Evolutionary conservation across 2,888 invertebrate genomes (phyloP).

Genomic region (Coleophora deauratella): DNA sequence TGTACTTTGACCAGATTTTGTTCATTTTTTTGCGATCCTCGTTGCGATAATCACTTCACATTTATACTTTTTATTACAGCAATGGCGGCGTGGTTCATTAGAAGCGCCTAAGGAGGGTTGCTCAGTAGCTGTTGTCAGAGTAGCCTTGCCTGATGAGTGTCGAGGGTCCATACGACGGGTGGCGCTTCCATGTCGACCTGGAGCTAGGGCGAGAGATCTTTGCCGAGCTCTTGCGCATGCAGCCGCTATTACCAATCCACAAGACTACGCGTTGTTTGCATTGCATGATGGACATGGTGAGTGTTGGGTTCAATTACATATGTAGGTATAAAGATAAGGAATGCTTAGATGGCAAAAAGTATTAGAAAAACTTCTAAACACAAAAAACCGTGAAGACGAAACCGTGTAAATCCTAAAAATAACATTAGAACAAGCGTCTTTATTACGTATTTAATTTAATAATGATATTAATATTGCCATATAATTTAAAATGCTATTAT

Average conservation of each 20-base stretch:
- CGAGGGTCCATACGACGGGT: slow-evolving; percentile 93
- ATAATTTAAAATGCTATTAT: too few relatives aligned
- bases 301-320: slow-evolving; percentile 6
- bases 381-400: too few relatives aligned
- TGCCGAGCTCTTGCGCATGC: slow-evolving; percentile 97
- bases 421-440: too few relatives aligned
- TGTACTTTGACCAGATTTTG: too few relatives aligned
- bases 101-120: slow-evolving; percentile 34
- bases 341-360: not conserved
- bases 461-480: too few relatives aligned
- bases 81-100: slow-evolving; percentile 72
- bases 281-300: slow-evolving; percentile 92
- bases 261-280: slow-evolving; percentile 95
- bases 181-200: slow-evolving; percentile 93
- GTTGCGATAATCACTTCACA: too few relatives aligned
- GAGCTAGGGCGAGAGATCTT: slow-evolving; percentile 93
- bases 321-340: not conserved
- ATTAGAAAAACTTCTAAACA: too few relatives aligned
- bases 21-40: too few relatives aligned
- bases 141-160: slow-evolving; percentile 95
- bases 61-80: slow-evolving; percentile 15
- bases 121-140: slow-evolving; percentile 80
- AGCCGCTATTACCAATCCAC: slow-evolving; percentile 95
- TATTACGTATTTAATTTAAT: too few relatives aligned
- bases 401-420: too few relatives aligned